Conservation (phyloP, 2,113 vertebrate species). For the Mustelus asterias region DNA sequence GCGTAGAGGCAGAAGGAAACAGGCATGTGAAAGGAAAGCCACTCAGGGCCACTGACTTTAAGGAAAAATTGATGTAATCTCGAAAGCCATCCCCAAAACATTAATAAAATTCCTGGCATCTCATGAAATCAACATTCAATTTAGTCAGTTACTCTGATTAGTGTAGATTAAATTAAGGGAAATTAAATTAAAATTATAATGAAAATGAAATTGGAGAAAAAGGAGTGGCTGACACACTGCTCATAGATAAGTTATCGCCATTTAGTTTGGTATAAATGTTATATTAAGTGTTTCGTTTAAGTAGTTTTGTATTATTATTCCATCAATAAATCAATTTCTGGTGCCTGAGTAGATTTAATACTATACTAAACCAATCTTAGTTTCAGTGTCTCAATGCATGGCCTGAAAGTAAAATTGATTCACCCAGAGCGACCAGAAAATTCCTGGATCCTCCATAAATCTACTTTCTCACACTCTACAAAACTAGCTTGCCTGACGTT, state of each 20-base stretch:
- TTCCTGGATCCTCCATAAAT: neutral
- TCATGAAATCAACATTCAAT: neutral
- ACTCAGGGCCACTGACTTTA: neutral
- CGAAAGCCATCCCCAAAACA: neutral
- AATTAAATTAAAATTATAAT: neutral
- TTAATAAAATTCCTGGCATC: neutral
- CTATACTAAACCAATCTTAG: neutral
- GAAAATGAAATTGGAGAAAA: neutral
- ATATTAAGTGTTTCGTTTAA: neutral
- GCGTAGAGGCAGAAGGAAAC: neutral
- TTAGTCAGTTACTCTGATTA: neutral
- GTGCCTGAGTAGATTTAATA: neutral
- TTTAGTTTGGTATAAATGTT: neutral
- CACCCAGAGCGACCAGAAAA: neutral
- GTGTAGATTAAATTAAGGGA: neutral
- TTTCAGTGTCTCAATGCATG: neutral
- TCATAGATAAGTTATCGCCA: neutral
- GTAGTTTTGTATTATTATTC: neutral
- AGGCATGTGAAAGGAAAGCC: neutral
- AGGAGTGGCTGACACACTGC: neutral
- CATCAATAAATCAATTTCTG: conserved; percentile 5
- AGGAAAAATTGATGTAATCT: neutral
- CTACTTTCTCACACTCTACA: neutral
- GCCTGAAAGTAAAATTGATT: neutral
- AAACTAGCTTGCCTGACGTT: neutral